Percentiles rank a stretch among this genome's conserved stretches.
phyloP scores from a whole-genome alignment of 2,888 invertebrate genomes.

The Drosophila fulvimacula region DNA sequence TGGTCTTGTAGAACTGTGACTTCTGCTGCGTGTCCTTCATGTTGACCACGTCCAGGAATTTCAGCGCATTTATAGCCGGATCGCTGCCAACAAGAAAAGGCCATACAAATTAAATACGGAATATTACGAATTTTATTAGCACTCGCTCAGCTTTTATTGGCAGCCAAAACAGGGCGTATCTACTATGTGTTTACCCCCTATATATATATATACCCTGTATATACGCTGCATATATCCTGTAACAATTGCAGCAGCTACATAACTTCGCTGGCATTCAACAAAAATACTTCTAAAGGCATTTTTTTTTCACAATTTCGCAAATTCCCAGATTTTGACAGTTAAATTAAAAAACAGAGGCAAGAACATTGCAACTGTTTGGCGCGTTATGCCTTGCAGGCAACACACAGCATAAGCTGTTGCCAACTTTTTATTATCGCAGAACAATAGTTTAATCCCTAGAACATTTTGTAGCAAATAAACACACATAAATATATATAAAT shows the following conservation, averaged over 20 bases:
- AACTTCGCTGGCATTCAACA: not conserved
- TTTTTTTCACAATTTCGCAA: not conserved
- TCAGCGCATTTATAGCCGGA: slow-evolving; percentile 95
- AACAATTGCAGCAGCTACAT: not conserved
- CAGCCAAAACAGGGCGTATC: not conserved
- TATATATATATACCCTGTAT: not conserved
- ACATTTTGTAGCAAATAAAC: slow-evolving; percentile 17
- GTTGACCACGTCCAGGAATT: slow-evolving; percentile 96
- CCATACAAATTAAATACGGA: slow-evolving; percentile 32
- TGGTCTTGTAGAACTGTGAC: slow-evolving; percentile 94
- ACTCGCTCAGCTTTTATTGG: not conserved
- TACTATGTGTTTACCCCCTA: not conserved
- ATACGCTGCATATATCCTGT: not conserved
- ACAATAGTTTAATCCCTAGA: slow-evolving; percentile 25
- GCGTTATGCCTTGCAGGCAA: slow-evolving; percentile 1
- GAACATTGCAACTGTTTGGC: not conserved
- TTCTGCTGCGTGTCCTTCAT: slow-evolving; percentile 96
- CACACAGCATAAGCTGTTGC: not conserved
- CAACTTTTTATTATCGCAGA: not conserved
- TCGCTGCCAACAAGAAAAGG: slow-evolving; percentile 87
- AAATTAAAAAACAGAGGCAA: not conserved
- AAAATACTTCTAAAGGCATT: not conserved
- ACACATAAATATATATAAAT: not conserved
- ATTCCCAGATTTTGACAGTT: slow-evolving; percentile 2
- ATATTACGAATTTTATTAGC: slow-evolving; percentile 12